Conservation (phyloP, 2,113 vertebrate genomes). For the Phalacrocorax aristotelis region DNA sequence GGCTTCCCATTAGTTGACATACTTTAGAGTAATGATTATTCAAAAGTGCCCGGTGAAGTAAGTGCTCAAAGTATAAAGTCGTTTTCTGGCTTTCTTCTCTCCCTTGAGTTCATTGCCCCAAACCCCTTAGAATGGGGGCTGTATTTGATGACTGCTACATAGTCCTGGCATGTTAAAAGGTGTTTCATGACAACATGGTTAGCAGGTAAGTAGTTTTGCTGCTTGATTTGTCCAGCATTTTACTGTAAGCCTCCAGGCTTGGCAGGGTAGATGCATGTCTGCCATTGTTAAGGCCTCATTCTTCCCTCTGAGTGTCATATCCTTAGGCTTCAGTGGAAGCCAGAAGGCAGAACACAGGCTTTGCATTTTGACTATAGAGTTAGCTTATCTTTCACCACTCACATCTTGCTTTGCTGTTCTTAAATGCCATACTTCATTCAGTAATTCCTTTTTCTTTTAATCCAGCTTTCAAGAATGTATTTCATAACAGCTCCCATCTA, state of each 20-base stretch:
- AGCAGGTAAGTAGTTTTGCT: background rate
- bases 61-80: background rate
- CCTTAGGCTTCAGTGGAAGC: background rate
- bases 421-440: background rate
- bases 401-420: background rate
- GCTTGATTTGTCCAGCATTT: background rate
- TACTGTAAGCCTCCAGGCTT: background rate
- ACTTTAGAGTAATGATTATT: background rate
- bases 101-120: background rate
- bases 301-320: background rate
- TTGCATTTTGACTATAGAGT: background rate
- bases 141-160: background rate
- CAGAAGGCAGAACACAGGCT: background rate
- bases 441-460: background rate
- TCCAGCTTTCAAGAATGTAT: background rate
- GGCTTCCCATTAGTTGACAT: background rate
- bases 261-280: background rate
- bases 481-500: constrained; percentile 6
- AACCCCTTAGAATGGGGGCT: background rate
- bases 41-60: background rate
- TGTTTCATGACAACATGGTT: background rate
- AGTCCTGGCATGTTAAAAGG: background rate
- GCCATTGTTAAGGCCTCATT: background rate
- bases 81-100: constrained; percentile 6
- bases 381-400: background rate